phyloP scores from a whole-genome alignment of 2,888 invertebrate genomes.

The Lordiphosa fenestrarum region DNA sequence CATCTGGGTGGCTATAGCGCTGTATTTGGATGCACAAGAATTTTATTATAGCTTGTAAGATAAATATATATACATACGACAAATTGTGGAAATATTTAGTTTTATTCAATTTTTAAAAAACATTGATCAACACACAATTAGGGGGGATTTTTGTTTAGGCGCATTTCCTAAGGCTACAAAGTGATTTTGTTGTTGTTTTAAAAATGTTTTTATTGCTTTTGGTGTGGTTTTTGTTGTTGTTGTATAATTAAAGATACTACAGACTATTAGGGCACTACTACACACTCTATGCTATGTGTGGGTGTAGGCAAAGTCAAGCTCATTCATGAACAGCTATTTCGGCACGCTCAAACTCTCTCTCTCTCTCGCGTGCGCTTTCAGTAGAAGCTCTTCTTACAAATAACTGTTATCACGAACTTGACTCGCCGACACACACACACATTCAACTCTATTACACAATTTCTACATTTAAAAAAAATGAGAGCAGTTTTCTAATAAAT shows the following conservation, averaged over 20 bases:
- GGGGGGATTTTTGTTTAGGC: constrained; percentile 28
- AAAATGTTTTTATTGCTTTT: too few species aligned
- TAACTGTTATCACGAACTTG: neutral
- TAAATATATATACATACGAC: neutral
- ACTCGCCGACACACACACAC: constrained; percentile 9
- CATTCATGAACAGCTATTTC: neutral
- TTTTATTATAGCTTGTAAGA: constrained; percentile 75
- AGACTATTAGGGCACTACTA: constrained; percentile 35
- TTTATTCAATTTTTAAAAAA: constrained; percentile 35
- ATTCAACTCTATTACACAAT: constrained; percentile 17
- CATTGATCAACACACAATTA: constrained; percentile 42
- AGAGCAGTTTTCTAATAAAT: too few species aligned
- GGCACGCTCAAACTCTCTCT: too few species aligned
- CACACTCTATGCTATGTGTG: too few species aligned
- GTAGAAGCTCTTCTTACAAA: too few species aligned
- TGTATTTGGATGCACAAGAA: constrained; percentile 87
- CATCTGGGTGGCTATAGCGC: constrained; percentile 90
- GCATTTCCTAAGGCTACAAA: constrained; percentile 59
- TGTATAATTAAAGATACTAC: constrained; percentile 3
- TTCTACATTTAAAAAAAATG: too few species aligned
- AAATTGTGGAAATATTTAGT: neutral
- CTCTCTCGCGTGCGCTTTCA: too few species aligned
- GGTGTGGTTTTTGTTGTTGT: too few species aligned
- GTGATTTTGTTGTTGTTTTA: constrained; percentile 3
- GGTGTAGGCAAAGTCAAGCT: too few species aligned